Conservation (phyloP, 1,140 invertebrate genomes). For the Hyles euphorbiae region DNA sequence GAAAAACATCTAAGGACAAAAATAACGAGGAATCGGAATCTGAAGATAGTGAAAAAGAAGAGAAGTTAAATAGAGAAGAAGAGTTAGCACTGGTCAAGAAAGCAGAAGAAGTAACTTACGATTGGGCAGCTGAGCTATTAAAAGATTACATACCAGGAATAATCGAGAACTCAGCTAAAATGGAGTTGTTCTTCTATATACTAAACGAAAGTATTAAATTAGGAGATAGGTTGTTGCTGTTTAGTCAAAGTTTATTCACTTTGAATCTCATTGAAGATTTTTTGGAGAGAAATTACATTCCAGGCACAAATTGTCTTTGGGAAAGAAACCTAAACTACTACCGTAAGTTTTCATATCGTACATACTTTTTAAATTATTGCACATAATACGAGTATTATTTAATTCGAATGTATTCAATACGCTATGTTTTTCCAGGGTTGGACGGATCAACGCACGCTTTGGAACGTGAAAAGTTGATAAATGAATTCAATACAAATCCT, state of each 20-base stretch:
- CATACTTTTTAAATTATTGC: no score
- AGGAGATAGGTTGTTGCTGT: constrained; percentile 95
- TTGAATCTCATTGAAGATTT: constrained; percentile 98
- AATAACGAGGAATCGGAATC: constrained; percentile 63
- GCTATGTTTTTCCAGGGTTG: constrained; percentile 77
- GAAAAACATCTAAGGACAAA: constrained; percentile 62
- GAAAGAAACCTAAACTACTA: constrained; percentile 92
- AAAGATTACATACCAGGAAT: constrained; percentile 91
- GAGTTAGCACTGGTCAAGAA: constrained; percentile 77
- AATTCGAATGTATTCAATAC: background rate
- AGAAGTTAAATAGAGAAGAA: constrained; percentile 75
- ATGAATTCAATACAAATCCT: constrained; percentile 96
- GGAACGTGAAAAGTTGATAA: constrained; percentile 97
- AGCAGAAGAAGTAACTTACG: constrained; percentile 88
- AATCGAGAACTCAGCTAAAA: constrained; percentile 97
- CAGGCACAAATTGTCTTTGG: constrained; percentile 87
- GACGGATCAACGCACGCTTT: constrained; percentile 96
- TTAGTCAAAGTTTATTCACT: constrained; percentile 97
- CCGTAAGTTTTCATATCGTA: constrained; percentile 79
- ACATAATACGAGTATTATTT: no score
- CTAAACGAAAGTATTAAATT: constrained; percentile 90
- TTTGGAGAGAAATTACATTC: constrained; percentile 87
- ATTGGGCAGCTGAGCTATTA: constrained; percentile 91
- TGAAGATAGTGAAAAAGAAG: constrained; percentile 76
- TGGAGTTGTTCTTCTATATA: constrained; percentile 95